Evolutionary conservation across 2,888 invertebrate species (phyloP), one percentile per base, ranked within the genome.

Genomic region (Synergus laeviventris): DNA sequence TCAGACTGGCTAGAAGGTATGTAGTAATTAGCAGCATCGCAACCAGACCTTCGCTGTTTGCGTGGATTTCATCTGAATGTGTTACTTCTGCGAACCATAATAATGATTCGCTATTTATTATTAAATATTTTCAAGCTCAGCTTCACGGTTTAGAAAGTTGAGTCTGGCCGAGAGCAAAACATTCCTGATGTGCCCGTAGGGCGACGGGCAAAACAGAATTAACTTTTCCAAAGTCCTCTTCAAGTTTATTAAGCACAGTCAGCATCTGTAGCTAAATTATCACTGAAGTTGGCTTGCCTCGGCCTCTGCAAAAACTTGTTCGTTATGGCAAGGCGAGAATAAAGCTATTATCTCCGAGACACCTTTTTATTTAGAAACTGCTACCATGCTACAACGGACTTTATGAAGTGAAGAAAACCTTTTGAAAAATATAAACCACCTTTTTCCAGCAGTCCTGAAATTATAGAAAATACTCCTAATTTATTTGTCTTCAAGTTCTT

Each of bases 1-100:
- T 88, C 86, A 86, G 86, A 86, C 87, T 87, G 87, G 75, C 78
- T 78, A 85, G 84, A 86, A 77, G 90, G 89, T 88, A 90, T 90
- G 90, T 87, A 87, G 88, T 89, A 90, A 90, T 90, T 90, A 90
- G 89, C 89, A 88, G 87, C 88, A 90, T 89, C 87, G 88, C 87
- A 85, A 81, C 79, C 79, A 79, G 78, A 80, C 77, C 76, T 80
- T 49, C n/a, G 49, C 24, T 77, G 76, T 79, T 79, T 79, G 78
- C 77, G 75, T 80, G 76, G 76, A 80, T 76, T 79, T 80, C 76
- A 74, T 78, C 76, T 74, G 80, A 78, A 78, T 66, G 76, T 62
- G 62, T 77, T 75, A 74, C 75, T 80, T 76, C 7, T 64, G 64
- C 11, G 11, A 21, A 73, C 77, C 76, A 79, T 70, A 78, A 77